phyloP scores from a whole-genome alignment of 2,113 vertebrate genomes.

The Epinephelus fuscoguttatus region DNA sequence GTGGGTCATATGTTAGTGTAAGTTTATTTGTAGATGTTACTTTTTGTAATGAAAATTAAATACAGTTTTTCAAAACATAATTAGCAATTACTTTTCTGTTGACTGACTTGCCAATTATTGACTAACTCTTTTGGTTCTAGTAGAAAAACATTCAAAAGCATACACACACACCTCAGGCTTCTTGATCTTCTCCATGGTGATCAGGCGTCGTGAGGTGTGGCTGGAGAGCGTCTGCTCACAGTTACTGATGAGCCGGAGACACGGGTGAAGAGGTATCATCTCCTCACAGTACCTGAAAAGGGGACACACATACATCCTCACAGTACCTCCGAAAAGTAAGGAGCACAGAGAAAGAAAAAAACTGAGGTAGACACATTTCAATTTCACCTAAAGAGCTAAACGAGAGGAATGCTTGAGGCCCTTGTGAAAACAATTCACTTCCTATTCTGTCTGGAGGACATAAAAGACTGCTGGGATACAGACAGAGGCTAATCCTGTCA shows the following conservation, averaged over 20 bases:
- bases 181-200: slow-evolving; percentile 98
- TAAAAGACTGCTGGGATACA: slow-evolving; percentile 25
- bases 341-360: not conserved
- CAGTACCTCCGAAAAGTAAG: slow-evolving; percentile 1
- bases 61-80: too few relatives aligned
- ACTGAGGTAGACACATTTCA: not conserved
- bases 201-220: slow-evolving; percentile 93
- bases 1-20: too few relatives aligned
- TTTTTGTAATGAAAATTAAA: too few relatives aligned
- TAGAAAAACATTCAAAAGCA: slow-evolving; percentile 5
- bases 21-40: too few relatives aligned
- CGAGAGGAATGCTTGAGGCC: not conserved
- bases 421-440: slow-evolving; percentile 1
- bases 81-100: too few relatives aligned
- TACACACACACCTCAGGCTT: slow-evolving; percentile 89
- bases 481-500: slow-evolving; percentile 19
- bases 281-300: slow-evolving; percentile 92
- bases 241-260: slow-evolving; percentile 94
- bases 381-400: not conserved
- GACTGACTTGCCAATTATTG: not conserved
- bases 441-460: slow-evolving; percentile 15
- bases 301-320: not conserved
- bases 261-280: slow-evolving; percentile 92
- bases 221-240: slow-evolving; percentile 96
- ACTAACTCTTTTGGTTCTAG: not conserved